Evolutionary conservation across 1,140 invertebrate species (phyloP), one percentile per base, ranked within the genome.

Genomic region (Cyphomyrmex costatus): DNA sequence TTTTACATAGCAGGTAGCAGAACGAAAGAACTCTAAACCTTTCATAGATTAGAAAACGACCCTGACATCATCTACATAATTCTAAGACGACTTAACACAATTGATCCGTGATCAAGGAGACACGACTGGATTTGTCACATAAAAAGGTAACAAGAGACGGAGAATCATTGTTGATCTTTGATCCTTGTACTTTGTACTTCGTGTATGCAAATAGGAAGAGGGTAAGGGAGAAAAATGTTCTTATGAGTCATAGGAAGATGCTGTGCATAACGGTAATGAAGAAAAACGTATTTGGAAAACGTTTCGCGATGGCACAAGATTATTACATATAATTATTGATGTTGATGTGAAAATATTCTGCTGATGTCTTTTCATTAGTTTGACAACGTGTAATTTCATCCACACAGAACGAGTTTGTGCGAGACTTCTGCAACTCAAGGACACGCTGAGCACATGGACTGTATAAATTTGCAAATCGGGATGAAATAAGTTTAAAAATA

Each of bases 181-280:
- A 60, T 46, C 3, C n/a, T 58, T 58, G 53, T 76, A 24, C 2
- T 21, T 33, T 56, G 51, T 21, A 53, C 46, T 46, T 27, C 8
- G 19, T 19, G 56, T 3, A 30, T 42, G 33, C 19, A 76, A 56
- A 30, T 30, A 36, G 56, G 33, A 56, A 16, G 1, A 16, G 56
- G 51, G 7, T 0, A 14, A 3, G 56, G 56, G 56, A 16, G 36
- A 61, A 76, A 76, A 77, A 42, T 77, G 24, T 77, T 77, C 4
- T 61, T 77, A 12, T 77, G 74, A 77, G 74, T 77, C 56, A 77
- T 27, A 61, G 74, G 74, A 61, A 42, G 58, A 27, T 27, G 56
- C 56, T 33, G 21, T 42, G 10, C 36, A 46, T 16, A 21, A 77
- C 46, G 74, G 16, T 7, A 7, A 58, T 36, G 33, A 46, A 56